These are phyloP conservation scores for Saccostrea echinata DNA, from an alignment of 1,140 invertebrate genomes.

Conservation along the genomic window DNA sequence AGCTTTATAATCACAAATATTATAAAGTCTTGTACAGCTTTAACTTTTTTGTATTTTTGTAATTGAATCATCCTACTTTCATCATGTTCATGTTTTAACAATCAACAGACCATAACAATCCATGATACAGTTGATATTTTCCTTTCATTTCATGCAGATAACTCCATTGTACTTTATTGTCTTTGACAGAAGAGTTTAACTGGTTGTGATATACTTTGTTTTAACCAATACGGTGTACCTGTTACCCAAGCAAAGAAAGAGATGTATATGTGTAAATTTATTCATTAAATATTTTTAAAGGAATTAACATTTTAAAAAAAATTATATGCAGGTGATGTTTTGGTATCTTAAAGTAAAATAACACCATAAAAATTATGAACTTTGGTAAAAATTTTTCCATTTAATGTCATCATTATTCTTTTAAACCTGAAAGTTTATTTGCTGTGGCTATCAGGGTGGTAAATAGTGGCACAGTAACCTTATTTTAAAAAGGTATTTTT, in stretches of 20 bases:
- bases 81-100: neutral
- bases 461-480: too few relatives aligned
- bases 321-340: too few relatives aligned
- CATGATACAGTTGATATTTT: neutral
- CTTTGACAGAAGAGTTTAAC: neutral
- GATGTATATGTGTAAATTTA: neutral
- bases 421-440: too few relatives aligned
- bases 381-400: too few relatives aligned
- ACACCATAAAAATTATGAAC: too few relatives aligned
- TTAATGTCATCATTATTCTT: too few relatives aligned
- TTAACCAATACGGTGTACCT: neutral
- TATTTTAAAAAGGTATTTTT: too few relatives aligned
- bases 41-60: conserved; percentile 38
- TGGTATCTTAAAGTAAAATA: too few relatives aligned
- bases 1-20: conserved; percentile 5
- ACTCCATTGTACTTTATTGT: conserved; percentile 11
- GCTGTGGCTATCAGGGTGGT: too few relatives aligned
- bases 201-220: conserved; percentile 4
- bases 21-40: conserved; percentile 18
- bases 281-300: neutral
- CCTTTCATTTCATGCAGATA: neutral
- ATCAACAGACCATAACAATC: neutral
- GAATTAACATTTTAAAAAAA: too few relatives aligned
- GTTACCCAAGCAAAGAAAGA: neutral
- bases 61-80: neutral